These are phyloP conservation scores for Alcedo atthis DNA, from an alignment of 2,797 vertebrate species.

Conservation along the genomic window DNA sequence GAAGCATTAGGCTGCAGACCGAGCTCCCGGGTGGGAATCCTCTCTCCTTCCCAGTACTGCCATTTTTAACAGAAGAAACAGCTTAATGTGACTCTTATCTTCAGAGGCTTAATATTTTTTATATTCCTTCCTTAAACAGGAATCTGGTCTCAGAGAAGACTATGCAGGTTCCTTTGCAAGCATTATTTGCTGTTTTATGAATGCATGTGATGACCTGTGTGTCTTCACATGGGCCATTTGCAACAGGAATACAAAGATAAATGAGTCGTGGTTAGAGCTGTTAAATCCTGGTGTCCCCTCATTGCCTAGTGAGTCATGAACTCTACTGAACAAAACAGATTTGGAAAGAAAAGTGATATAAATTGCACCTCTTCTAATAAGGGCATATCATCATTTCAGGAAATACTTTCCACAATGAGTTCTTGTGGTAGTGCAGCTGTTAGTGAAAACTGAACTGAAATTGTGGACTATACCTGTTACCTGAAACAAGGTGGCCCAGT, in stretches of 20 bases:
- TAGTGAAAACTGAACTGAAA: conserved; percentile 53
- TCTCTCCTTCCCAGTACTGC: not conserved
- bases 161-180: not conserved
- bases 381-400: conserved; percentile 7
- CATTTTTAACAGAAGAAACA: conserved; percentile 1
- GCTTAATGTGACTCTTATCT: conserved; percentile 22
- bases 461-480: conserved; percentile 27
- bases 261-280: not conserved
- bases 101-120: not conserved
- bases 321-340: not conserved
- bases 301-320: conserved; percentile 15
- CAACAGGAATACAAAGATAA: conserved; percentile 35
- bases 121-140: not conserved
- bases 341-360: not conserved
- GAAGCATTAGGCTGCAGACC: not conserved
- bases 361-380: not conserved
- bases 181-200: not conserved
- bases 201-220: not conserved
- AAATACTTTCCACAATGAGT: not conserved
- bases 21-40: not conserved
- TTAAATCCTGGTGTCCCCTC: not conserved
- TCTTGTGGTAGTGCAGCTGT: not conserved
- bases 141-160: conserved; percentile 24
- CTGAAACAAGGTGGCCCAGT: conserved; percentile 13
- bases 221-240: conserved; percentile 22